Conservation (phyloP, 2,797 vertebrate species). For the Zenarchopterus dispar region DNA sequence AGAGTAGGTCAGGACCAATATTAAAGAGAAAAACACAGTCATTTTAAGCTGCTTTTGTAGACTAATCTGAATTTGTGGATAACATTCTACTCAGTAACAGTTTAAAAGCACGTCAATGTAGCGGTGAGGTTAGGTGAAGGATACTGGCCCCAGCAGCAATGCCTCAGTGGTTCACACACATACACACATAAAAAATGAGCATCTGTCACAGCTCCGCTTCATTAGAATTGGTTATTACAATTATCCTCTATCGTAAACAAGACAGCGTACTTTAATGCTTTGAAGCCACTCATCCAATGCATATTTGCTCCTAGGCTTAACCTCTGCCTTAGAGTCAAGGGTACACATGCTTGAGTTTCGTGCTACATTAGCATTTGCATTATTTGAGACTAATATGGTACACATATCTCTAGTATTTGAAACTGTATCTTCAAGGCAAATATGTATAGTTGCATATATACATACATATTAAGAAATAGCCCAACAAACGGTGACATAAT, state of each 20-base stretch:
- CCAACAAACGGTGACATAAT: neutral
- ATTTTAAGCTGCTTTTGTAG: slow-evolving; percentile 2
- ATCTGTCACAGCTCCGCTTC: slow-evolving; percentile 81
- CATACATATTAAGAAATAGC: neutral
- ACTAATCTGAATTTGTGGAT: slow-evolving; percentile 19
- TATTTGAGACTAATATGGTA: neutral
- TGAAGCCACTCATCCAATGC: slow-evolving; percentile 55
- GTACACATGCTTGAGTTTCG: slow-evolving; percentile 31
- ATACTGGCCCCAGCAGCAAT: slow-evolving; percentile 44
- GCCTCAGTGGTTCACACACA: slow-evolving; percentile 29
- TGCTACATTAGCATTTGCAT: slow-evolving; percentile 25
- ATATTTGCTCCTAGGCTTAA: slow-evolving; percentile 51
- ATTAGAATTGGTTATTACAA: slow-evolving; percentile 83
- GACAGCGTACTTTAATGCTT: slow-evolving; percentile 51
- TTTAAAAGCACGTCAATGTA: slow-evolving; percentile 30
- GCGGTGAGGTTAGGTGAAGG: slow-evolving; percentile 68
- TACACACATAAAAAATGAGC: slow-evolving; percentile 40
- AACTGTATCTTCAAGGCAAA: slow-evolving; percentile 1
- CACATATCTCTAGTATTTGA: neutral
- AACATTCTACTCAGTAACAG: slow-evolving; percentile 20
- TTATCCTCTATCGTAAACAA: slow-evolving; percentile 72
- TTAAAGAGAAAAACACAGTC: neutral
- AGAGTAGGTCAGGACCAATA: neutral
- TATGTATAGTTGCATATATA: too few species aligned
- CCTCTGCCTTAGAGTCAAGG: slow-evolving; percentile 45